Evolutionary conservation across 2,113 vertebrate species (phyloP).

Genomic region (Lanius collurio): DNA sequence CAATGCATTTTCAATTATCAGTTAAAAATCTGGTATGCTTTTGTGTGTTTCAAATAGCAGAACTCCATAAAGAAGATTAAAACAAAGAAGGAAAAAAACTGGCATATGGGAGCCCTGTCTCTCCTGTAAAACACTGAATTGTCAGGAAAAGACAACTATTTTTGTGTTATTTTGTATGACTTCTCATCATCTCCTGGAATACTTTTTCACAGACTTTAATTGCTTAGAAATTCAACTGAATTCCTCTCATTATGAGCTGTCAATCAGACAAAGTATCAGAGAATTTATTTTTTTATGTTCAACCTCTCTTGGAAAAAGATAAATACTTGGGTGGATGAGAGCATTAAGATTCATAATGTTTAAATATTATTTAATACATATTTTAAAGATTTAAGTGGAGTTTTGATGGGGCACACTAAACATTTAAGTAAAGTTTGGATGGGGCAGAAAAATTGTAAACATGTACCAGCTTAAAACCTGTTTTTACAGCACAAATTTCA

Average conservation of each 20-base stretch:
- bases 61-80: not conserved
- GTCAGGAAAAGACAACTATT: not conserved
- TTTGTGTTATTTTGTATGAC: not conserved
- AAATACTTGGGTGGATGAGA: not conserved
- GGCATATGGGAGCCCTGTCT: not conserved
- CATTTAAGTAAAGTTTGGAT: not conserved
- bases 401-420: not conserved
- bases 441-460: not conserved
- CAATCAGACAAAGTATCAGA: not conserved
- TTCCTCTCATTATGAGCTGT: not conserved
- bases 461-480: not conserved
- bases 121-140: not conserved
- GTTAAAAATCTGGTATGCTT: not conserved
- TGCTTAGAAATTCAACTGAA: not conserved
- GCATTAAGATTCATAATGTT: not conserved
- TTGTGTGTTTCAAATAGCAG: not conserved
- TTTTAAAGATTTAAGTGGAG: not conserved
- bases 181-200: not conserved
- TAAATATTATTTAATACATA: not conserved
- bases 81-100: not conserved
- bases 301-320: not conserved
- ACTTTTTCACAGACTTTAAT: not conserved
- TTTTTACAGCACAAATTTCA: not conserved
- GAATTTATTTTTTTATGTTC: not conserved
- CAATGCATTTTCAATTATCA: not conserved